Base-by-base conservation (phyloP, 2,888 invertebrate genomes). In the Eumerus sabulonum region DNA sequence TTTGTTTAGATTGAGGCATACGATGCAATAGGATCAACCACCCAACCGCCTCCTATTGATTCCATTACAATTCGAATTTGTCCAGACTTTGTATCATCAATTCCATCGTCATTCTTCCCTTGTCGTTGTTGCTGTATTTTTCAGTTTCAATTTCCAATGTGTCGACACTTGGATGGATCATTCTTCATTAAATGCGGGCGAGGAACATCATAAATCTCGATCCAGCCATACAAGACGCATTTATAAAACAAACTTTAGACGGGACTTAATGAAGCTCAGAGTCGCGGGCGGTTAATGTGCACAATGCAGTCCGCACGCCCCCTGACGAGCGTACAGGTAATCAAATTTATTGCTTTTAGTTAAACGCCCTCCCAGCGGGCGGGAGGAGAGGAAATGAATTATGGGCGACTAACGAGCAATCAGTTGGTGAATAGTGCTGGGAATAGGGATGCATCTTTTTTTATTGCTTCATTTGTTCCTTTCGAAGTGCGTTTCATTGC, bases 1-100 rank as follows among this genome's bases (percentile, higher is more conserved):
- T 79, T 79, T 79, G 79, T 79, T 79, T 68, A 68, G 68, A 79
- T 79, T 79, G 79, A 60, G 74, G 73, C 68, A 64, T 68, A 44
- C 63, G 63, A 68, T 59, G 68, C 63, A 47, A 44, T 40, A 2
- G 40, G 59, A 68, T 59, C 35, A 60, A 57, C 36, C 13, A 42
- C 18, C 56, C 44, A 13, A 51, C 56, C 19, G 62, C 42, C 38
- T 19, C 13, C 35, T 19, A 17, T 48, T 36, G 16, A 36, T 45
- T 48, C 63, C 36, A 53, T 53, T 35, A 57, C 59, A 38, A 44
- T 62, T 60, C 56, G 48, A 42, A 5, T 14, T 12, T 2, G 12
- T 16, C 16, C 0, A 12, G 19, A 17, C n/a, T 18, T 1, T 47
- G 63, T 67, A 79, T n/a, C 5, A 77, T 73, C 68, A 77, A 73